Conservation (phyloP, 2,888 invertebrate genomes). For the Drosophila vallismaia region DNA sequence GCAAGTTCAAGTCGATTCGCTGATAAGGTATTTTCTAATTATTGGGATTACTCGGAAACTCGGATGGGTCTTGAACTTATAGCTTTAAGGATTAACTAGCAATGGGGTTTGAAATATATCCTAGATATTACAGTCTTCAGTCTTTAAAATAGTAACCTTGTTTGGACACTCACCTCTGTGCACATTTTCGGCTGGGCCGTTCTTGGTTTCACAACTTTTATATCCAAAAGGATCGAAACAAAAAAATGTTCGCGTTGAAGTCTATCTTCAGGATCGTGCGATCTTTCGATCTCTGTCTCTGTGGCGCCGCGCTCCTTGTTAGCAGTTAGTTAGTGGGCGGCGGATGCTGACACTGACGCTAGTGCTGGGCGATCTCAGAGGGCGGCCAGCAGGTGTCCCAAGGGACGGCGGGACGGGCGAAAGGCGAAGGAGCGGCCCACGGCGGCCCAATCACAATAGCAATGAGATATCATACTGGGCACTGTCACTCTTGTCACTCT, state of each 20-base stretch:
- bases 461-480: conserved; percentile 57
- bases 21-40: conserved; percentile 16
- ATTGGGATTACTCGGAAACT: not conserved
- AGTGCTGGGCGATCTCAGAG: conserved; percentile 53
- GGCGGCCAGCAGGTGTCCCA: conserved; percentile 56
- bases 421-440: conserved; percentile 51
- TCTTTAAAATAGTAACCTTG: not conserved
- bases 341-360: conserved; percentile 24
- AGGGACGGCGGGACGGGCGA: conserved; percentile 35
- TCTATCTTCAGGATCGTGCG: conserved; percentile 41
- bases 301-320: conserved; percentile 3
- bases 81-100: not conserved
- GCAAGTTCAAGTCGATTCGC: conserved; percentile 28
- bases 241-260: conserved; percentile 30
- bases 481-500: conserved; percentile 18
- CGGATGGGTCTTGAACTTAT: not conserved
- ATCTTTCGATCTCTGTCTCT: conserved; percentile 24
- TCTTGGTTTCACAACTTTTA: conserved; percentile 57
- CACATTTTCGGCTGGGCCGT: conserved; percentile 76
- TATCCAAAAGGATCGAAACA: conserved; percentile 63
- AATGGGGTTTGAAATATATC: not conserved
- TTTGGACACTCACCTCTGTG: conserved; percentile 66
- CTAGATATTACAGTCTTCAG: not conserved
- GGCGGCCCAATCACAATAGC: conserved; percentile 57
- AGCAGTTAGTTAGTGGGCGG: conserved; percentile 48